Conservation (phyloP, 2,113 vertebrate genomes). For the Phylloscopus trochilus region DNA sequence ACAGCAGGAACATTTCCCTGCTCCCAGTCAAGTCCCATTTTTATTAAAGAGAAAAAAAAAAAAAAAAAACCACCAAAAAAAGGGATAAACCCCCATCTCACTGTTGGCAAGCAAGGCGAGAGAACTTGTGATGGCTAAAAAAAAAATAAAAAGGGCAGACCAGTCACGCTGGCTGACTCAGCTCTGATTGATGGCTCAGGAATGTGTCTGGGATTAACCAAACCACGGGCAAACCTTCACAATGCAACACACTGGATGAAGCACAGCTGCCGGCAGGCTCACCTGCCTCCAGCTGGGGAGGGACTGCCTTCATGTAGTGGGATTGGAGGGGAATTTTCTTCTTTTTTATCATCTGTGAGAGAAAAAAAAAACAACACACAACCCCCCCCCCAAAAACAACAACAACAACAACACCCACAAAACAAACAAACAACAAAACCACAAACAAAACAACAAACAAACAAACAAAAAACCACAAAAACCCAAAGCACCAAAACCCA, state of each 20-base stretch:
- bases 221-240: not conserved
- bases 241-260: not conserved
- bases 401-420: too few species aligned
- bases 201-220: slow-evolving; percentile 52
- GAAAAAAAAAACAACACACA: not conserved
- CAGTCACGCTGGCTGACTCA: slow-evolving; percentile 50
- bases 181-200: slow-evolving; percentile 52
- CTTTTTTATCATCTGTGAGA: not conserved
- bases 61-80: too few species aligned
- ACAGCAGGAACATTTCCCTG: not conserved
- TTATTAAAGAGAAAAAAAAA: not conserved
- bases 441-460: too few species aligned
- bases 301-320: not conserved
- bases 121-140: slow-evolving; percentile 32
- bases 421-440: too few species aligned
- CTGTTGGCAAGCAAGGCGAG: not conserved
- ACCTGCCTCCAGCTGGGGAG: slow-evolving; percentile 22
- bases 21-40: not conserved
- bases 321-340: not conserved
- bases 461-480: too few species aligned
- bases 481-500: too few species aligned
- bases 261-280: not conserved
- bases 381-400: too few species aligned
- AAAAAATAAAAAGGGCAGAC: not conserved
- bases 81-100: not conserved